Conservation (phyloP, 1,140 invertebrate species). For the Thaumetopoea pityocampa region DNA sequence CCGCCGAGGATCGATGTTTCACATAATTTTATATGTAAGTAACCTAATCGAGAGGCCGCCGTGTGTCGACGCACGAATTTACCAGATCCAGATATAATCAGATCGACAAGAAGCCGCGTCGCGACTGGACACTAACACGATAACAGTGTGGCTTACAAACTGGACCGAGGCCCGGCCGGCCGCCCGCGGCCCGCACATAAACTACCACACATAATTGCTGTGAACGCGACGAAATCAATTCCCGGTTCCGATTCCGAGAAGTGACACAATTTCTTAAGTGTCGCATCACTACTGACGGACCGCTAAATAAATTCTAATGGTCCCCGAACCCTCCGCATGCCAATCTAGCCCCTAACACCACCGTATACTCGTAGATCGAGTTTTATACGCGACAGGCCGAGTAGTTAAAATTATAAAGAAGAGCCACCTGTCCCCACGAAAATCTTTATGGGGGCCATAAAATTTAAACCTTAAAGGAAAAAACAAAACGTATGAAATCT, state of each 20-base stretch:
- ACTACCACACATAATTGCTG: slow-evolving; percentile 63
- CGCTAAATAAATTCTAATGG: slow-evolving; percentile 69
- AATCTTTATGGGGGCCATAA: slow-evolving; percentile 72
- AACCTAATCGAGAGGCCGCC: slow-evolving; percentile 49
- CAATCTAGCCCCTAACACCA: slow-evolving; percentile 58
- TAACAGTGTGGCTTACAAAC: slow-evolving; percentile 56
- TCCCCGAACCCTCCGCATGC: slow-evolving; percentile 37
- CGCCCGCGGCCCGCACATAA: slow-evolving; percentile 44
- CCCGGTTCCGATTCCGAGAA: slow-evolving; percentile 72
- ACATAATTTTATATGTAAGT: slow-evolving; percentile 56
- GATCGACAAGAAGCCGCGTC: slow-evolving; percentile 56
- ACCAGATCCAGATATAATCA: slow-evolving; percentile 68
- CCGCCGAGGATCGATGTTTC: slow-evolving; percentile 46
- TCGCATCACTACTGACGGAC: slow-evolving; percentile 71
- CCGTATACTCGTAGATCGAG: slow-evolving; percentile 42
- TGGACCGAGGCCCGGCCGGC: slow-evolving; percentile 33
- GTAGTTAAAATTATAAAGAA: slow-evolving; percentile 70
- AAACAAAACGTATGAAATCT: slow-evolving; percentile 60
- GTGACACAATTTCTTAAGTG: slow-evolving; percentile 72
- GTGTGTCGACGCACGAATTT: slow-evolving; percentile 58
- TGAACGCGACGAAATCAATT: slow-evolving; percentile 69
- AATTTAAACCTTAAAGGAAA: slow-evolving; percentile 71
- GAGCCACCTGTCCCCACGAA: slow-evolving; percentile 74
- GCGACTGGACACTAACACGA: slow-evolving; percentile 50
- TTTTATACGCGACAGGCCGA: slow-evolving; percentile 36